Percentiles rank a stretch among this genome's conserved stretches.
These are phyloP conservation scores for Saccopteryx leptura DNA, from an alignment of 2,113 vertebrate species.

Conservation along the genomic window DNA sequence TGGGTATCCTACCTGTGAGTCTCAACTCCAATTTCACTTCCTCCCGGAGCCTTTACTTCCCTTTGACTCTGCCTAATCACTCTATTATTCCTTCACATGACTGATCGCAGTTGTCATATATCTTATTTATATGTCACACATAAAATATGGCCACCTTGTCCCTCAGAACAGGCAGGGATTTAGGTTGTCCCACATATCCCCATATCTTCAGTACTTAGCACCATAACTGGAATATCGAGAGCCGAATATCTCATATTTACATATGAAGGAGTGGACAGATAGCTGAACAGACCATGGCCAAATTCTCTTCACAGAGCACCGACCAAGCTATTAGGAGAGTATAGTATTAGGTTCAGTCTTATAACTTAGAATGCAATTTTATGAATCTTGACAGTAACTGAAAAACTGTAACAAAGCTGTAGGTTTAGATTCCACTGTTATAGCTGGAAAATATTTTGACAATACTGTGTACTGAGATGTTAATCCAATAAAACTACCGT, in stretches of 20 bases:
- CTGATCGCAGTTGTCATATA: background rate
- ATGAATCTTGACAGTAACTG: background rate
- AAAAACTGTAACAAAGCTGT: background rate
- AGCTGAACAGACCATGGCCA: background rate
- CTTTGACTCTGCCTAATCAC: background rate
- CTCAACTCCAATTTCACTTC: background rate
- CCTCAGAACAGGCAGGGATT: background rate
- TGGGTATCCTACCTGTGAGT: background rate
- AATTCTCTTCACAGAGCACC: background rate
- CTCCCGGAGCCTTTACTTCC: background rate
- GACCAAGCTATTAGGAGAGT: background rate
- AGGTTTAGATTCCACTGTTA: background rate
- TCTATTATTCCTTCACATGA: background rate
- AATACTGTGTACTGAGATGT: background rate
- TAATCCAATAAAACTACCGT: background rate
- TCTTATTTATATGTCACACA: background rate
- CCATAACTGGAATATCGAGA: rapidly evolving
- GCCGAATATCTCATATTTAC: background rate
- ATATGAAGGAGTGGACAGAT: background rate
- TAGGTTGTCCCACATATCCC: background rate
- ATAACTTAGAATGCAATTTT: slow-evolving; percentile 4
- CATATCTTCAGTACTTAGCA: background rate
- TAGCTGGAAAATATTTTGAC: background rate
- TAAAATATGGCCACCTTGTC: background rate
- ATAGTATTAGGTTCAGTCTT: background rate